Evolutionary conservation across 2,797 vertebrate species (phyloP), one percentile per base, ranked within the genome.

Genomic region (Sebastes taczanowskii): DNA sequence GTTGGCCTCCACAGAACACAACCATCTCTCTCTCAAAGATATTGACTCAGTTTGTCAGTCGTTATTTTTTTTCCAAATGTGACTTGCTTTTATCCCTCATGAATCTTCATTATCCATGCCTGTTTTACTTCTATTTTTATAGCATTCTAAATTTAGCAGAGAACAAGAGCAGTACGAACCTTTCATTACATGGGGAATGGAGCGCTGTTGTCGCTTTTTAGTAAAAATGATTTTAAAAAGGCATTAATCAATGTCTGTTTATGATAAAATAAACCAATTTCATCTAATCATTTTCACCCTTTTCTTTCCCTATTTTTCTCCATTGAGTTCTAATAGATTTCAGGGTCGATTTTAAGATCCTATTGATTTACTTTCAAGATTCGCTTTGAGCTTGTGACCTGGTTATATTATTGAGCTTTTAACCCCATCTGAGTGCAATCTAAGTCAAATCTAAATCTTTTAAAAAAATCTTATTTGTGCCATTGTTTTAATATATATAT

Each of bases 1-100:
- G 20, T 59, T 83, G 81, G 75, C 69, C 70, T 72, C 62, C 25
- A 6, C 32, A 81, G n/a, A 74, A 42, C 25, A 59, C 6, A 60
- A 65, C 5, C 2, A 14, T 42, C 18, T 32, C 7, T 74, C 38
- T 35, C n/a, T 9, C 16, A 32, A 34, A 16, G 11, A 11, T 23
- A 13, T 55, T 10, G 3, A 61, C 14, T 73, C 38, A 78, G 7
- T 29, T 61, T 29, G 52, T 68, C n/a, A 29, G 25, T 63, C 32
- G 1, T 53, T 34, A 5, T 25, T 9, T 32, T 70, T 70, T 81
- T 74, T 11, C 29, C 4, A 61, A 35, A 82, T 80, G 7, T 56
- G 34, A 14, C 49, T 60, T 42, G 1, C 38, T 84, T 77, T 59
- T 6, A 72, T 80, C 42, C 6, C 29, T 63, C 23, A 20, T 16